Evolutionary conservation across 2,888 invertebrate species (phyloP).

Genomic region (Cataglyphis livida): DNA sequence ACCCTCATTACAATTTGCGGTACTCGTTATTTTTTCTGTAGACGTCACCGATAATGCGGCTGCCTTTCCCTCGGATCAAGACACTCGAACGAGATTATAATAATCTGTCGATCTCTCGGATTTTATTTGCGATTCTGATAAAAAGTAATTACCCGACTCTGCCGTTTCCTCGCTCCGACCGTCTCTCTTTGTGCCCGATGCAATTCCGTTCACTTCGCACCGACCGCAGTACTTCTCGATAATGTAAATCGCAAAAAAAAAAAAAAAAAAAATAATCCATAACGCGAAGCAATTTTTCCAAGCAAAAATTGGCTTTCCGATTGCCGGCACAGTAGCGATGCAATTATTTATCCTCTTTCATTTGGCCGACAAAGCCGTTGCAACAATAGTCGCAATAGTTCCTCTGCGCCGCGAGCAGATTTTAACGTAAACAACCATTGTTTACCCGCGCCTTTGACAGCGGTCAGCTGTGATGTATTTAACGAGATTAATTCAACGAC

Average conservation of each 20-base stretch:
- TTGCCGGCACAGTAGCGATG: neutral
- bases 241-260: neutral
- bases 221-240: neutral
- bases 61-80: conserved; percentile 9
- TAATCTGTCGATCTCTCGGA: conserved; percentile 56
- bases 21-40: conserved; percentile 56
- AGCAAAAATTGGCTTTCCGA: neutral
- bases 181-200: neutral
- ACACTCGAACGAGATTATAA: conserved; percentile 61
- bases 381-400: neutral
- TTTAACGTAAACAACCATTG: conserved; percentile 9
- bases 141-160: conserved; percentile 56
- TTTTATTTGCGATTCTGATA: conserved; percentile 50
- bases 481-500: conserved; percentile 16
- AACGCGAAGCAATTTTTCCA: neutral
- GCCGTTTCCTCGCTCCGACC: conserved; percentile 18
- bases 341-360: conserved; percentile 30
- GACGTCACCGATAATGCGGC: neutral
- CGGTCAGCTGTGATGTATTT: neutral
- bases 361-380: neutral
- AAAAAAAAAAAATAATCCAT: neutral
- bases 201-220: conserved; percentile 17
- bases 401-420: neutral
- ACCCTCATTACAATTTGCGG: conserved; percentile 55
- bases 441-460: neutral